phyloP scores from a whole-genome alignment of 2,888 invertebrate genomes.

The Megalurothrips usitatus region DNA sequence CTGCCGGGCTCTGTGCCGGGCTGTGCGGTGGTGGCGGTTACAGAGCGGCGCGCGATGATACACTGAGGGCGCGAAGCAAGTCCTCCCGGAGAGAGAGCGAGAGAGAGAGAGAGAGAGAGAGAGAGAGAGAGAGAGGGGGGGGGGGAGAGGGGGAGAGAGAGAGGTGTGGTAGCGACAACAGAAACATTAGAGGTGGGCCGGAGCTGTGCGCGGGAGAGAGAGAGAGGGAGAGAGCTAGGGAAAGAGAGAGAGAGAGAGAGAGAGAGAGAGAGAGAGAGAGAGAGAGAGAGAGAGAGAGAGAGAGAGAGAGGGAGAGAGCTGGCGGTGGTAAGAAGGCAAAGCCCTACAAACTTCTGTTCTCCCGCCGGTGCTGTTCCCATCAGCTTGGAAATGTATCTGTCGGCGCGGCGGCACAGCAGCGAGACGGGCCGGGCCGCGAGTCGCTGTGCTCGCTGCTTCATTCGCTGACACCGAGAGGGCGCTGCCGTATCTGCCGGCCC shows the following conservation, averaged over 20 bases:
- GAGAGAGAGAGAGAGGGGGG: neutral
- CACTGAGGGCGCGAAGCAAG: too few relatives aligned
- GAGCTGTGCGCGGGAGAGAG: neutral
- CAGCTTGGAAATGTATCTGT: constrained; percentile 17
- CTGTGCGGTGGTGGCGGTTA: too few relatives aligned
- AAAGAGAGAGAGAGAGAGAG: too few relatives aligned
- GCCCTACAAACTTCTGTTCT: constrained; percentile 12
- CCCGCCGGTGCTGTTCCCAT: constrained; percentile 11
- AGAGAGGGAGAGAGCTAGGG: neutral
- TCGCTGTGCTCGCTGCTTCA: too few relatives aligned
- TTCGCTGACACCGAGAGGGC: neutral
- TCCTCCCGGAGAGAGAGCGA: too few relatives aligned
- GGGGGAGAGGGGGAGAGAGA: neutral
- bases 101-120: neutral
- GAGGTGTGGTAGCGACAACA: constrained; percentile 21
- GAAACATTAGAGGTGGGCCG: constrained; percentile 15
- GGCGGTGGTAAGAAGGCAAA: neutral
- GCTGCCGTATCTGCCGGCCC: too few relatives aligned
- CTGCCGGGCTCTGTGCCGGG: too few relatives aligned
- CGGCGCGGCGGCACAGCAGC: neutral
- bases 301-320: too few relatives aligned
- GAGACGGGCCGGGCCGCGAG: neutral
- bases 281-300: too few relatives aligned
- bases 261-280: too few relatives aligned
- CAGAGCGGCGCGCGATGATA: too few relatives aligned